Base-by-base conservation (phyloP, 2,888 invertebrate species). In the Alloplasta piceator region DNA sequence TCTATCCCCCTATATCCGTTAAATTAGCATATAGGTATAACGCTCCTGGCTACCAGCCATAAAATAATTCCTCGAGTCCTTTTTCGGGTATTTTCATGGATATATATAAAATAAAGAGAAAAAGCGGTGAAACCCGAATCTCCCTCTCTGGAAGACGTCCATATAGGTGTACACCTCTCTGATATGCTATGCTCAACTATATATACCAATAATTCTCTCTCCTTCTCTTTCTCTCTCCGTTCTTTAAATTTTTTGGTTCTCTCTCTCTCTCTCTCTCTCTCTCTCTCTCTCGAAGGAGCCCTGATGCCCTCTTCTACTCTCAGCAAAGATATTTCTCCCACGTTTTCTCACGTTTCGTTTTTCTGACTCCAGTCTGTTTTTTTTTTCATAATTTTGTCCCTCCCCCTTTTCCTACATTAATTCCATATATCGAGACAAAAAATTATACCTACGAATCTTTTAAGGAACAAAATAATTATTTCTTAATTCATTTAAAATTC, bases 11-110 rank as follows among this genome's bases (percentile, higher is more conserved):
- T 56, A 63, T 63, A 67, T 87, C 86, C 86, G 85, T 86, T 83
- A 86, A 86, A 88, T 88, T 88, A 88, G 85, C 88, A 89, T 88
- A 89, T 81, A 81, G 81, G 78, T 78, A 81, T 87, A 89, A 89
- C 86, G 86, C 85, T 86, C 84, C 84, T 85, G 85, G 82, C 80
- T 85, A 83, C 83, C 80, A 80, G 82, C 78, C 82, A 82, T 83
- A 82, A 83, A 83, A 80, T 82, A 83, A 81, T 84, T 83, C 84
- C 72, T 80, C 78, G 68, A 78, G 71, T 80, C 78, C 80, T 80
- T 78, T 75, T 80, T 83, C 77, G 83, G 81, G 82, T 76, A 83
- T 83, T 82, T 82, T 82, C 81, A 83, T 81, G 81, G 83, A 79
- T 81, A 79, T 26, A 26, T 26, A 26, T 78, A 84, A 82, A 80